Percentiles rank a stretch among this genome's conserved stretches.
phyloP scores from a whole-genome alignment of 2,113 vertebrate species.

The Anthoscopus minutus region DNA sequence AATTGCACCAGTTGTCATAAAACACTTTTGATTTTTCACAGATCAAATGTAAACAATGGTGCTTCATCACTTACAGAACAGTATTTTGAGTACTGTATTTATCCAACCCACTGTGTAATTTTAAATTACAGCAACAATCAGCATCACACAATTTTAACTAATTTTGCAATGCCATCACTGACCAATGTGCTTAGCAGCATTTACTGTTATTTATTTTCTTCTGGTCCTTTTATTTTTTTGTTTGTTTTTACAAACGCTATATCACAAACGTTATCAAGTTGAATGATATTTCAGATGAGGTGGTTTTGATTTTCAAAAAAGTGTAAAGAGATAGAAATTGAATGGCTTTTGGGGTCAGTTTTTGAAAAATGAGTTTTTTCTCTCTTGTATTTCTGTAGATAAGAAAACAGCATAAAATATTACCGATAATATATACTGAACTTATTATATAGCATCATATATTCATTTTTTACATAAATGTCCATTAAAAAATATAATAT shows the following conservation, averaged over 20 bases:
- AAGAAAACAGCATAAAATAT: not conserved
- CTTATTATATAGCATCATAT: not conserved
- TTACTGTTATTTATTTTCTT: not conserved
- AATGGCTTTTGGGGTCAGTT: not conserved
- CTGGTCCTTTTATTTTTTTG: not conserved
- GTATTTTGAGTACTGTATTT: not conserved
- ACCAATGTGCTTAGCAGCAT: rapidly evolving
- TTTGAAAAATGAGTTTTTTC: not conserved
- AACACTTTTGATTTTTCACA: not conserved
- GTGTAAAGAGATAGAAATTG: not conserved
- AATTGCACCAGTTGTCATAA: not conserved
- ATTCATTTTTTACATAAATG: not conserved
- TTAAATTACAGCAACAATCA: not conserved
- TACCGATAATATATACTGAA: not conserved
- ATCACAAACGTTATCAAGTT: not conserved
- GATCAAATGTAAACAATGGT: not conserved
- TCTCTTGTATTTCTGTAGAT: not conserved
- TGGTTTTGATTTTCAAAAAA: not conserved
- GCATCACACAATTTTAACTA: not conserved
- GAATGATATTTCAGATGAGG: not conserved
- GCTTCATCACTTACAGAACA: not conserved
- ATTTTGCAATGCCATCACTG: not conserved
- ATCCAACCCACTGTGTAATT: not conserved
- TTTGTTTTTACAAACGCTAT: not conserved
- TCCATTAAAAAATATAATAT: too few relatives aligned